Conservation (phyloP, 2,113 vertebrate genomes). For the Silurus meridionalis region DNA sequence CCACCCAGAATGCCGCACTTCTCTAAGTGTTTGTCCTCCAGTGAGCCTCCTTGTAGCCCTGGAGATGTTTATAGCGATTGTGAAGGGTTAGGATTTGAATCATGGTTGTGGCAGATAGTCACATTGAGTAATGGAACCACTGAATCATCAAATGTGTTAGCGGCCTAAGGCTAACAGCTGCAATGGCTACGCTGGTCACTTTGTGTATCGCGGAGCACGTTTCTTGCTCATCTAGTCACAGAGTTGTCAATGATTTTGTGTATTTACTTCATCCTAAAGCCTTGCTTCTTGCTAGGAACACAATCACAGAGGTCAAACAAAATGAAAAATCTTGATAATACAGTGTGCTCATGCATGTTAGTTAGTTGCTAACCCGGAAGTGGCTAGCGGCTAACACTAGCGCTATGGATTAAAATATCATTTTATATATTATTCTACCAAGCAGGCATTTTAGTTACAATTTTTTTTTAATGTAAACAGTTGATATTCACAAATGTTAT, state of each 20-base stretch:
- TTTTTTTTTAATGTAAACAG: too few species aligned
- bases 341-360: too few species aligned
- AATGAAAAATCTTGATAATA: too few species aligned
- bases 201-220: neutral
- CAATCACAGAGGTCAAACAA: neutral
- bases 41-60: neutral
- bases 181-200: constrained; percentile 7
- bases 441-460: too few species aligned
- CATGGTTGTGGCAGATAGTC: constrained; percentile 12
- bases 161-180: constrained; percentile 14
- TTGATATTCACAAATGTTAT: too few species aligned
- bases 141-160: constrained; percentile 34
- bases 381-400: too few species aligned
- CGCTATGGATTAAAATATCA: too few species aligned
- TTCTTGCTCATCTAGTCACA: neutral
- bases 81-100: neutral
- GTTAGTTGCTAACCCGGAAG: too few species aligned
- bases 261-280: neutral
- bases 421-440: too few species aligned
- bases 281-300: neutral
- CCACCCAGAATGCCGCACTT: constrained; percentile 30
- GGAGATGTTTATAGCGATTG: constrained; percentile 5
- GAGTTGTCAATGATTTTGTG: neutral
- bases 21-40: neutral
- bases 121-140: constrained; percentile 19